Conservation (phyloP, 2,797 vertebrate genomes). For the Sciurus carolinensis region DNA sequence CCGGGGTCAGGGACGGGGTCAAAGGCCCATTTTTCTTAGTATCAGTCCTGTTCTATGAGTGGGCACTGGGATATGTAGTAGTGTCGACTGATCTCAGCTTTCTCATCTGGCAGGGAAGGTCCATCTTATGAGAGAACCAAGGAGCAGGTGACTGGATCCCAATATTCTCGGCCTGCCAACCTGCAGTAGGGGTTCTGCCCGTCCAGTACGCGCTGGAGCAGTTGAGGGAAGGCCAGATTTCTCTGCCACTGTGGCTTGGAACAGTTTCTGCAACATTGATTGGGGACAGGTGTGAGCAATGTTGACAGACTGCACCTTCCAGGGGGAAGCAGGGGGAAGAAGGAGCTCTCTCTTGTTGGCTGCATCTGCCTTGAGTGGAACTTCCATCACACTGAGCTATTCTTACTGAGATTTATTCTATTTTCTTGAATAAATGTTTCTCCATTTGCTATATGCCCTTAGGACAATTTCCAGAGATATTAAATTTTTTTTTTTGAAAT, state of each 20-base stretch:
- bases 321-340: not conserved
- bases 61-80: not conserved
- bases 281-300: not conserved
- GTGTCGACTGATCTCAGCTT: not conserved
- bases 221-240: no score
- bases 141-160: not conserved
- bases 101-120: not conserved
- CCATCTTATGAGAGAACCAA: not conserved
- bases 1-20: not conserved
- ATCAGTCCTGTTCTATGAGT: not conserved
- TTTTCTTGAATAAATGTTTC: conserved; percentile 57
- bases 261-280: not conserved
- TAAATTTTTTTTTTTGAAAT: conserved; percentile 3
- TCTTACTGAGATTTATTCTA: conserved; percentile 27
- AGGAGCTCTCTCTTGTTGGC: not conserved
- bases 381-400: not conserved
- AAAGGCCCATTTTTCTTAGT: not conserved
- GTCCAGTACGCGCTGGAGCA: not conserved
- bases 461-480: conserved; percentile 52
- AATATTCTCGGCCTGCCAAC: not conserved
- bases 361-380: not conserved
- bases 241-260: not conserved
- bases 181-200: not conserved
- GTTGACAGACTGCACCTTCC: not conserved
- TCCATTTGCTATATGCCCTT: conserved; percentile 27